These are phyloP conservation scores for Clarias magur DNA, from an alignment of 2,113 vertebrate species.

Conservation along the genomic window DNA sequence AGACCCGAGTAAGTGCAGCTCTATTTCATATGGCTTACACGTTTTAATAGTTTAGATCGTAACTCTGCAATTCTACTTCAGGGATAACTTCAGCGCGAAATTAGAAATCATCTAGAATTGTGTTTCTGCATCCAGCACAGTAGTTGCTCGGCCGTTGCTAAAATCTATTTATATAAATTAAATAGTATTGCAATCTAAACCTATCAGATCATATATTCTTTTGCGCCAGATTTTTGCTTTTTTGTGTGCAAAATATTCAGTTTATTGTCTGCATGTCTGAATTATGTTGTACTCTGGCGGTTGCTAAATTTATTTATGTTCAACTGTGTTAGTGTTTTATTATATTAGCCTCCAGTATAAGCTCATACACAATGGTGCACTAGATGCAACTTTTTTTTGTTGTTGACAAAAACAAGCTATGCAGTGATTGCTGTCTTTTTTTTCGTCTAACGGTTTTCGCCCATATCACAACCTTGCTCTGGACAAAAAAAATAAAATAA, in stretches of 20 bases:
- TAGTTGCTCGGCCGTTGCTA: background rate
- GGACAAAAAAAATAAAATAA: background rate
- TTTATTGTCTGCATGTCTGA: background rate
- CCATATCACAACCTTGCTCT: background rate
- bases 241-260: background rate
- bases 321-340: background rate
- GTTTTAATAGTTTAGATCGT: background rate
- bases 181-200: background rate
- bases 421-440: background rate
- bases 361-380: background rate
- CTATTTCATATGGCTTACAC: background rate
- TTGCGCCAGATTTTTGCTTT: background rate
- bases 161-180: background rate
- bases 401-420: background rate
- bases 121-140: background rate
- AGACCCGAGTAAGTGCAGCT: constrained; percentile 85
- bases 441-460: background rate
- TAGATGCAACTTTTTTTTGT: background rate
- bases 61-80: constrained; percentile 11
- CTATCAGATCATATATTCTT: background rate
- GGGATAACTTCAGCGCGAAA: background rate
- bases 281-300: background rate
- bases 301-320: background rate
- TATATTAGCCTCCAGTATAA: background rate
- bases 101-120: background rate